These are phyloP conservation scores for Octodonta nipae DNA, from an alignment of 2,888 invertebrate genomes.

Conservation along the genomic window DNA sequence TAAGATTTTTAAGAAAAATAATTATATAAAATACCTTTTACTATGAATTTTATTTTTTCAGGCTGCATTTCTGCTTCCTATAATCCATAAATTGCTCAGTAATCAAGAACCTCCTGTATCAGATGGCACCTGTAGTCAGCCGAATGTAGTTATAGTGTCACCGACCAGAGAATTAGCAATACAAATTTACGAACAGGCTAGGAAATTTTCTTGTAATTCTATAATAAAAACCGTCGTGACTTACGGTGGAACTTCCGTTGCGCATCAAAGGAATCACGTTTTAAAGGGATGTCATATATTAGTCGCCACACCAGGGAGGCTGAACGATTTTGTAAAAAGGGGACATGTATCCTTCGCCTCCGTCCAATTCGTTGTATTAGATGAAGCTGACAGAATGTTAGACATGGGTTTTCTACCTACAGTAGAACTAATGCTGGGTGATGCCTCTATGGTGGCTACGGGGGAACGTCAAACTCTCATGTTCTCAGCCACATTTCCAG, in stretches of 20 bases:
- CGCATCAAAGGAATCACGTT: conserved; percentile 48
- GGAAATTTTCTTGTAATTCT: conserved; percentile 67
- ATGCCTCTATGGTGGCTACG: conserved; percentile 44
- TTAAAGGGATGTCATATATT: conserved; percentile 54
- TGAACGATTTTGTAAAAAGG: conserved; percentile 50
- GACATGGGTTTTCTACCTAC: conserved; percentile 56
- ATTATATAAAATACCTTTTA: too few species aligned
- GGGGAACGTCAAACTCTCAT: conserved; percentile 51
- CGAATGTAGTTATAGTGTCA: conserved; percentile 72
- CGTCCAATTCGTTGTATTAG: conserved; percentile 55
- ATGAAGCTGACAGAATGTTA: conserved; percentile 72
- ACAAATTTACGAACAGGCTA: conserved; percentile 75
- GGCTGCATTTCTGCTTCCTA: conserved; percentile 88
- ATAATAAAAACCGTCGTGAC: conserved; percentile 59
- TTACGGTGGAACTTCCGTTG: conserved; percentile 76
- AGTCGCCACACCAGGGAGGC: conserved; percentile 59
- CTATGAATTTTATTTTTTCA: conserved; percentile 31
- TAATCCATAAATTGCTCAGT: conserved; percentile 57
- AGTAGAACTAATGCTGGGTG: conserved; percentile 48
- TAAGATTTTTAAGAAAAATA: too few species aligned
- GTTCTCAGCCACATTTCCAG: conserved; percentile 68
- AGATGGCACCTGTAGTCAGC: conserved; percentile 47
- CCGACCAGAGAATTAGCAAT: conserved; percentile 85
- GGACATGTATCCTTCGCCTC: conserved; percentile 43
- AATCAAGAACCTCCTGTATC: conserved; percentile 41